Base-by-base conservation (phyloP, 2,797 vertebrate genomes). In the Protosalanx chinensis region DNA sequence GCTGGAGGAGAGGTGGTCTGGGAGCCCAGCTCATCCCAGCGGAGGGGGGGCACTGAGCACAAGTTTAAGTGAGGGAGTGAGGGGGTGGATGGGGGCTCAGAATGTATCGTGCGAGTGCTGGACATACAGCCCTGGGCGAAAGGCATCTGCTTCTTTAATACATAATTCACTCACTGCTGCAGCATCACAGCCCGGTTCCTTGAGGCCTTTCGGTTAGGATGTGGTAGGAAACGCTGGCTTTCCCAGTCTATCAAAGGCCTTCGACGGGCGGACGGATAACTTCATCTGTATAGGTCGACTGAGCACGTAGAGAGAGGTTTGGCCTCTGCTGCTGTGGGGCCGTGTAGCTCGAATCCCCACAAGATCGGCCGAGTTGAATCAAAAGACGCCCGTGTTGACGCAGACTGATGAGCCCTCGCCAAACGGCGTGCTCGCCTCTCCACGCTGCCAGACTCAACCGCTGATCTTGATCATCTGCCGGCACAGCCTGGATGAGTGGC, bases 21-120 rank as follows among this genome's bases (percentile, higher is more conserved):
- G 86, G 88, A 88, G 82, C 77, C 79, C 76, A 74, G 79, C 84
- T 89, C 88, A 87, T 86, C 87, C 88, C 87, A 85, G 87, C 85
- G 87, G 86, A 88, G 82, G 81, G 23, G 84, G 79, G 70, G 83
- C 75, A 70, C 84, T 88, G 82, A 90, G 87, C 88, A 88, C 84
- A 88, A 89, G 85, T 90, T 87, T 88, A 90, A 88, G 85, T 90
- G 88, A 88, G 82, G 86, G 88, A 89, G 90, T 85, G 85, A 88
- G 82, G 37, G 37, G 37, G 37, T 2, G 35, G 35, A 35, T 4
- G 35, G 35, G 35, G 35, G 23, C 23, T 27, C 80, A 89, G 80
- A 87, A 81, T 87, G 85, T 82, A 83, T 84, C 64, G 78, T 80
- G 86, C 81, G 87, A 86, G 84, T 88, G 86, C 85, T 82, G 86